Evolutionary conservation across 2,797 vertebrate species (phyloP).

Genomic region (Sebastolobus altivelis): DNA sequence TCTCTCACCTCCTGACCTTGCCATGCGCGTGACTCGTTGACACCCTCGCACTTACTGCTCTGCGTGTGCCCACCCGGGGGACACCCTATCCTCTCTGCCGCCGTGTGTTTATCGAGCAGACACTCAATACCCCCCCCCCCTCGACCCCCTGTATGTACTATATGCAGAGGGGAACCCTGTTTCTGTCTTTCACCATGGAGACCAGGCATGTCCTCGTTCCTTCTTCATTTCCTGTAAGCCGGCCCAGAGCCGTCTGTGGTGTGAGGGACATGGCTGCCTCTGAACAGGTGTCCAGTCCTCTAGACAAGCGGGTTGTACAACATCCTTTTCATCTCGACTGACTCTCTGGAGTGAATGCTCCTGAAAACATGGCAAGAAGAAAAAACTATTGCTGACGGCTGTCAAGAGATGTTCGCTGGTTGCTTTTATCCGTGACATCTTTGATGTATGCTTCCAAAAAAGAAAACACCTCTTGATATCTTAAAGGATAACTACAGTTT

Average conservation of each 20-base stretch:
- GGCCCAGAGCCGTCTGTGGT: slow-evolving; percentile 48
- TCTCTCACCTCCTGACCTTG: slow-evolving; percentile 52
- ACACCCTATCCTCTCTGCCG: slow-evolving; percentile 56
- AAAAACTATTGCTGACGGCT: slow-evolving; percentile 43
- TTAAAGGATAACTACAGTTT: neutral
- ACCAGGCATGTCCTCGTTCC: slow-evolving; percentile 65
- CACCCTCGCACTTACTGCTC: slow-evolving; percentile 68
- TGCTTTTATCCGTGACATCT: slow-evolving; percentile 70
- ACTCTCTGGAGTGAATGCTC: slow-evolving; percentile 53
- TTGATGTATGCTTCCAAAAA: slow-evolving; percentile 60
- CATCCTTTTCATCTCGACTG: slow-evolving; percentile 74
- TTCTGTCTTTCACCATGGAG: slow-evolving; percentile 66
- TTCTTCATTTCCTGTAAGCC: slow-evolving; percentile 49
- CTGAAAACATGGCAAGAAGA: slow-evolving; percentile 51
- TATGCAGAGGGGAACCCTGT: slow-evolving; percentile 63
- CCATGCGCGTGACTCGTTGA: slow-evolving; percentile 65
- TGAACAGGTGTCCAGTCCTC: slow-evolving; percentile 75
- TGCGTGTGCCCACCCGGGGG: slow-evolving; percentile 56
- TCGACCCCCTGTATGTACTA: slow-evolving; percentile 31
- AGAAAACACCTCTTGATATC: neutral
- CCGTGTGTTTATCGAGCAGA: slow-evolving; percentile 53
- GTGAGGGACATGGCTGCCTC: slow-evolving; percentile 60
- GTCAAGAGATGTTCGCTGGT: slow-evolving; percentile 54
- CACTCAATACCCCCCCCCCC: slow-evolving; percentile 35
- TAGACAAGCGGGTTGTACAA: slow-evolving; percentile 50